Conservation (phyloP, 2,888 invertebrate genomes). For the Carterocephalus palaemon region DNA sequence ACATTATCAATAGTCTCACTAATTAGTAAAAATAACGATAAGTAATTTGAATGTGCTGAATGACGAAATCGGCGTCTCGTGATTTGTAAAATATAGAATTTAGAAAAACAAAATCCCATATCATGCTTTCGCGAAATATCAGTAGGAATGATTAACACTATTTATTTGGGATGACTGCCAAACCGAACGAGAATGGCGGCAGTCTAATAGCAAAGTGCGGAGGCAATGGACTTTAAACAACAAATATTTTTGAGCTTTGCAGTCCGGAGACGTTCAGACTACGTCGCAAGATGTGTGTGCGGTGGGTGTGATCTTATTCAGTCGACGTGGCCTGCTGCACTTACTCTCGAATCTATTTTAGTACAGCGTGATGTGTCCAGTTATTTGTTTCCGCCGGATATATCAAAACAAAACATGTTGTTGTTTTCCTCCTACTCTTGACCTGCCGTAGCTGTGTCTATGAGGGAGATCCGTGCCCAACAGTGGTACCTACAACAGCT, state of each 20-base stretch:
- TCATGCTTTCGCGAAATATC: not conserved
- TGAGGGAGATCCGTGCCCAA: too few species aligned
- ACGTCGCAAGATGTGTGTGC: constrained; percentile 2
- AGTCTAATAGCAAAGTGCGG: not conserved
- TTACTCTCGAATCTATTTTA: constrained; percentile 19
- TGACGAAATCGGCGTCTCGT: constrained; percentile 1
- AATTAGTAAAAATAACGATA: too few species aligned
- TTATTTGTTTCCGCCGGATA: constrained; percentile 24
- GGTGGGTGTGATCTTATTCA: constrained; percentile 1
- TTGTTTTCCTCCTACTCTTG: too few species aligned
- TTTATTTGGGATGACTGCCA: not conserved
- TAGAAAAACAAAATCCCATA: not conserved
- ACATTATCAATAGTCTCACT: too few species aligned
- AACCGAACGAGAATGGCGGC: not conserved
- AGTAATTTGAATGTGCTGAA: constrained; percentile 16
- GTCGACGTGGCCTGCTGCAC: constrained; percentile 9
- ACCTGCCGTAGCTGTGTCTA: too few species aligned
- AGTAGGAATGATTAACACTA: not conserved
- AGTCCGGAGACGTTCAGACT: constrained; percentile 1
- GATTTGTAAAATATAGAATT: constrained; percentile 1
- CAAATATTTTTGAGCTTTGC: not conserved
- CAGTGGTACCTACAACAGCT: too few species aligned
- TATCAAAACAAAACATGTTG: constrained; percentile 19
- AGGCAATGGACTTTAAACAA: constrained; percentile 13
- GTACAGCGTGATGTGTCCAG: constrained; percentile 7